Evolutionary conservation across 30 jellyfish, hydroid and myxozoan species (phyloP), one percentile per base, ranked within the genome.

Genomic region (Cassiopea andromeda): DNA sequence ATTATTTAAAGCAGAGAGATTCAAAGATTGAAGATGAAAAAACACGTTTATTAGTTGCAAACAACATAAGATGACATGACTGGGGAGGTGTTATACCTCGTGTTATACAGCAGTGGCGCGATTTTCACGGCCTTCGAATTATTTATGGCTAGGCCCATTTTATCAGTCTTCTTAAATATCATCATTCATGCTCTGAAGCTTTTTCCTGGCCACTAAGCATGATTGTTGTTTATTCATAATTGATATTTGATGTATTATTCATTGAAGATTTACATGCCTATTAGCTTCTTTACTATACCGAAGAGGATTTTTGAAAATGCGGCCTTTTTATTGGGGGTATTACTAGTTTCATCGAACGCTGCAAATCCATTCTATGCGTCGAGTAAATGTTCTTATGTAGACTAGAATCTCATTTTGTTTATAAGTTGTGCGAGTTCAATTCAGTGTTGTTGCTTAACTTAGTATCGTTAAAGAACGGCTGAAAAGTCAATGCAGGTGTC

Each of bases 281-380:
- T 77, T 48, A 77, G 74, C 75, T 16, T 61, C 59, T 61, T 47
- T 47, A 47, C 54, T 27, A 9, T 10, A 19, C 74, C 72, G 86
- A 77, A 77, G 86, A 77, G 86, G 86, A 77, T 77, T 77, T 77
- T 50, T 14, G 15, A 44, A 61, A 19, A 54, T 54, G 79, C 86
- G 86, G 86, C 50, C 50, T 49, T 47, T 77, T 77, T 77, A 75
- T 50, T 77, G 50, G 4, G 75, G 45, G n/a, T 47, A 19, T 50
- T 77, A 77, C 48, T 47, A 77, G 86, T 77, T 77, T 77, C 50
- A 77, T 54, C 54, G 86, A 61, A 44, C 86, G 16, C n/a, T 77
- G 50, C 48, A 49, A 70, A 70, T 70, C 79, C 79, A 27, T 70
- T 38, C 57, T 43, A 38, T 70, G 8, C 6, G 14, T 70, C 79